Evolutionary conservation across 2,888 invertebrate species (phyloP).

Genomic region (Microctonus brassicae): DNA sequence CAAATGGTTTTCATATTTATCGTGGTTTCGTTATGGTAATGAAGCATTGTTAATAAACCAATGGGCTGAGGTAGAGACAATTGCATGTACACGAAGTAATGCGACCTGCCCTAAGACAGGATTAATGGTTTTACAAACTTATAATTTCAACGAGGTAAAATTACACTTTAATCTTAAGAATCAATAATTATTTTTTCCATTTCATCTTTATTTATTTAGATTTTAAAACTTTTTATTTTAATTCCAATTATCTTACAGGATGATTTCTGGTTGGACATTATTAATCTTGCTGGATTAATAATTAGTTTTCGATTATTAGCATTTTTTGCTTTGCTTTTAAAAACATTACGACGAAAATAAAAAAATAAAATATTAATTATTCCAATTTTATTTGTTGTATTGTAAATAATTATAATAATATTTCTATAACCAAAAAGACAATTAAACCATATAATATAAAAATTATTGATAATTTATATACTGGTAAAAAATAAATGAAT

Average conservation of each 20-base stretch:
- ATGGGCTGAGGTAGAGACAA: slow-evolving; percentile 84
- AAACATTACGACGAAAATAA: slow-evolving; percentile 77
- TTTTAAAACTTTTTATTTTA: too few species aligned
- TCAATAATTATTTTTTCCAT: background rate
- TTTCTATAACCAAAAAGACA: background rate
- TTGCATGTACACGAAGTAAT: slow-evolving; percentile 81
- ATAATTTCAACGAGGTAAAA: slow-evolving; percentile 81
- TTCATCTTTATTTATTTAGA: background rate
- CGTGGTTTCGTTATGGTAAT: slow-evolving; percentile 94
- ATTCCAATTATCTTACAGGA: too few species aligned
- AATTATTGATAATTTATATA: background rate
- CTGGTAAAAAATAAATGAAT: background rate
- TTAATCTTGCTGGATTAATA: slow-evolving; percentile 80
- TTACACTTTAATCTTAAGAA: slow-evolving; percentile 3
- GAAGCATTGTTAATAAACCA: slow-evolving; percentile 91
- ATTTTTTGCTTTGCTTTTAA: slow-evolving; percentile 80
- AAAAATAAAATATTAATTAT: background rate
- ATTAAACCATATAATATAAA: background rate
- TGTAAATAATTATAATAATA: background rate
- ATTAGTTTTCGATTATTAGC: slow-evolving; percentile 82
- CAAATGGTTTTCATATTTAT: slow-evolving; percentile 88
- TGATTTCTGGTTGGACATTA: slow-evolving; percentile 79
- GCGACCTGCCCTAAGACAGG: slow-evolving; percentile 85
- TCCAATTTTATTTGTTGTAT: background rate
- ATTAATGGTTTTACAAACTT: slow-evolving; percentile 81